Base-by-base conservation (phyloP, 2,888 invertebrate genomes). In the Drosophila emarginata region DNA sequence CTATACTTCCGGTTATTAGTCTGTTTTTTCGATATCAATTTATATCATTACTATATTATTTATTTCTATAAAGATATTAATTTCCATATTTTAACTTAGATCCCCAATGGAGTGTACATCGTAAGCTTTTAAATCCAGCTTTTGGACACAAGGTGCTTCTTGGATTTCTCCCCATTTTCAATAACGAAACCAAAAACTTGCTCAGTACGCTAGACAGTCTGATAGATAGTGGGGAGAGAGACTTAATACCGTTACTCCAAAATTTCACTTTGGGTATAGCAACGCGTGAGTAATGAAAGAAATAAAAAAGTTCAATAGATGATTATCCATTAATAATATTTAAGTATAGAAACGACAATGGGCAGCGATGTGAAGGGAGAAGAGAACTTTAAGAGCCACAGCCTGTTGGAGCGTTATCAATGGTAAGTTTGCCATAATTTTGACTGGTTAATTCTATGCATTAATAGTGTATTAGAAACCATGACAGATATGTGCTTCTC, bases 121-220 rank as follows among this genome's bases (percentile, higher is more conserved):
- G 91, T 2, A 91, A 89, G 61, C 69, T 87, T 12, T 61, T 91
- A 0, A 91, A 91, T 77, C 91, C 91, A 0, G 89, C 91, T 2
- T 91, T 91, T 66, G 79, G 78, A 2, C 88, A 90, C 50, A 90
- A 89, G 51, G 86, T 91, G 6, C 64, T 91, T 18, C 71, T 90
- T 0, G 90, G 87, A 59, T 91, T 89, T 71, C 52, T 91, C 12
- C 89, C 91, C 9, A 80, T 81, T 45, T 91, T 91, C 21, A 91
- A 91, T 63, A 57, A 69, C 2, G 90, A 89, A 59, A 81, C 87
- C 0, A 69, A 78, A 53, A 68, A 52, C 6, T 63, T 91, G 0
- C 18, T 89, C 0, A 68, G 75, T 40, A 59, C 69, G 0, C 39
- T 91, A 0, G 76, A 85, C 0, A n/a, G 57, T 1, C 14, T 87